Evolutionary conservation across 2,888 invertebrate genomes (phyloP).

Genomic region (Apotomis capreana): DNA sequence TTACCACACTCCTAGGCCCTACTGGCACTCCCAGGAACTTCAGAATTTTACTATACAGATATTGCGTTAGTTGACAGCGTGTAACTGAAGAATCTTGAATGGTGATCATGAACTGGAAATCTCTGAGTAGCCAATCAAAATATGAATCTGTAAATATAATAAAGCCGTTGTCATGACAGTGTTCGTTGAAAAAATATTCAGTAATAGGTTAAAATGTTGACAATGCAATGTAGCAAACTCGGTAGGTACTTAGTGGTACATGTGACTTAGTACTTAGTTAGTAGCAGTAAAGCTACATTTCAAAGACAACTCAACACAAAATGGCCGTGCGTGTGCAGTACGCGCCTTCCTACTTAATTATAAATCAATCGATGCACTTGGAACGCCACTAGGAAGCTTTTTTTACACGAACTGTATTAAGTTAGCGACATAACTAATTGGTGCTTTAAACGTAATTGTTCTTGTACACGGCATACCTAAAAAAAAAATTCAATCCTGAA

Average conservation of each 20-base stretch:
- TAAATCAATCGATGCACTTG: slow-evolving; percentile 32
- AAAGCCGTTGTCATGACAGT: too few species aligned
- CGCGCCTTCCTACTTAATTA: slow-evolving; percentile 36
- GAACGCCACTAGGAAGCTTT: slow-evolving; percentile 34
- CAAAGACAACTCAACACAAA: slow-evolving; percentile 6
- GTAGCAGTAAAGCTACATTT: neutral
- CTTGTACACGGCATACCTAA: slow-evolving; percentile 20
- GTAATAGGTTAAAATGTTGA: too few species aligned
- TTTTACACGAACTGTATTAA: slow-evolving; percentile 20
- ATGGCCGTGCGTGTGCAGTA: slow-evolving; percentile 19
- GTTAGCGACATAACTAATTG: slow-evolving; percentile 37
- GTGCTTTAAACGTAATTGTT: slow-evolving; percentile 20
- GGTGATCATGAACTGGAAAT: too few species aligned
- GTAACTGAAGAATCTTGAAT: too few species aligned
- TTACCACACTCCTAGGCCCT: too few species aligned
- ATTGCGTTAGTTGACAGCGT: too few species aligned
- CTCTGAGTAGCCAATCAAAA: too few species aligned
- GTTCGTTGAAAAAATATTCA: too few species aligned
- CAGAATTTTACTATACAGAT: too few species aligned
- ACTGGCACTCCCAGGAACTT: too few species aligned
- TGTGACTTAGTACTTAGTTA: neutral
- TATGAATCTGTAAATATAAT: too few species aligned
- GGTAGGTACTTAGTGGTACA: neutral
- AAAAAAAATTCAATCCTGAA: neutral
- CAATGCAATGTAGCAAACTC: too few species aligned